A percentile compares a stretch with the other conserved stretches of the same genome.
Conservation (phyloP, 1,140 invertebrate genomes). For the Heterodera schachtii region DNA sequence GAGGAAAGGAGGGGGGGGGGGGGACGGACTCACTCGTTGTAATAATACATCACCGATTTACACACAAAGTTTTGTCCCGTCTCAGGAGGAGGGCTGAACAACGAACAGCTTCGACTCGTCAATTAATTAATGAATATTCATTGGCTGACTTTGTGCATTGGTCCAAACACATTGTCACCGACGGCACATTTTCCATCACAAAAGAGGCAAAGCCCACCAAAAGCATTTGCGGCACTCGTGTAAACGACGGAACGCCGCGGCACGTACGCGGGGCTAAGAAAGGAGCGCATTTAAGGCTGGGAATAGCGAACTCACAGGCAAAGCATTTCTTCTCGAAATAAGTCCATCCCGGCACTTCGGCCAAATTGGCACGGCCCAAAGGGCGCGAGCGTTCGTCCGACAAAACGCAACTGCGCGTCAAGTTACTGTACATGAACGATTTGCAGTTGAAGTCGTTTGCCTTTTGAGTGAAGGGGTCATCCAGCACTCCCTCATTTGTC, state of each 20-base stretch:
- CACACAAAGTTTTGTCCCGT: constrained; percentile 64
- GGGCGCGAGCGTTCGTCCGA: constrained; percentile 64
- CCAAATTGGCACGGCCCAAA: constrained; percentile 58
- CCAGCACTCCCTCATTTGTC: too few relatives aligned
- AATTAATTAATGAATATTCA: constrained; percentile 26
- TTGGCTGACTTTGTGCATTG: constrained; percentile 63
- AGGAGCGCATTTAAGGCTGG: background rate
- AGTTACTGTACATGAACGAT: constrained; percentile 65
- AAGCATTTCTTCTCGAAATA: constrained; percentile 66
- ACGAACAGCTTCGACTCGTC: constrained; percentile 1
- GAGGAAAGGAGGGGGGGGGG: too few relatives aligned
- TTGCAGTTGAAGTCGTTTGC: constrained; percentile 66
- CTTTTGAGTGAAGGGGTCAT: constrained; percentile 19
- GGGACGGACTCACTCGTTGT: constrained; percentile 52
- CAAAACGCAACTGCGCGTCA: constrained; percentile 56
- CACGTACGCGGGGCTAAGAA: constrained; percentile 63
- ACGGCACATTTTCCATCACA: constrained; percentile 66
- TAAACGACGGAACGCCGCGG: constrained; percentile 63
- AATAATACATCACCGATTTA: constrained; percentile 66
- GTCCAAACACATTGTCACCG: constrained; percentile 65
- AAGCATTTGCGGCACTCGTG: constrained; percentile 64
- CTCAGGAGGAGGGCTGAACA: constrained; percentile 62
- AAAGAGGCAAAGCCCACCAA: constrained; percentile 65
- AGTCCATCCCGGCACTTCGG: constrained; percentile 58
- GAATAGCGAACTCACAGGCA: constrained; percentile 50